A percentile compares a stretch with the other conserved stretches of the same genome.
Conservation (phyloP, 2,797 vertebrate genomes). For the Sylvilagus floridanus region DNA sequence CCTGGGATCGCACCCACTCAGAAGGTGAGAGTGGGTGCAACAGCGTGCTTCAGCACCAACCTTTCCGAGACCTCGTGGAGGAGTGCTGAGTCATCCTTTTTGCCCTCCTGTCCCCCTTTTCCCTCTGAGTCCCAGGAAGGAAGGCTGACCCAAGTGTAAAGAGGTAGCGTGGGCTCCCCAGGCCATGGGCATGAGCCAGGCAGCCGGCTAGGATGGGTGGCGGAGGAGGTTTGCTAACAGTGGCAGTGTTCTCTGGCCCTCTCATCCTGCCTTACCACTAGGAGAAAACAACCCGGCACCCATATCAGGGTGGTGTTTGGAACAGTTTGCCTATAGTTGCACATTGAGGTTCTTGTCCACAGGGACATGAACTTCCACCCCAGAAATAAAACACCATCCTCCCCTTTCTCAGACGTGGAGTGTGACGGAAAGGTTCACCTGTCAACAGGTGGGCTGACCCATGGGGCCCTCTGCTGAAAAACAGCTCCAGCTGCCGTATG, state of each 20-base stretch:
- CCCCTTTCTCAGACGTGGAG: not conserved
- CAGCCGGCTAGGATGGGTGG: not conserved
- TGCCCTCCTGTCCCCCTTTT: not conserved
- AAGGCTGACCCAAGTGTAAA: not conserved
- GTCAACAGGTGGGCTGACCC: not conserved
- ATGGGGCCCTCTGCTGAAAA: not conserved
- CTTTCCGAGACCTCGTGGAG: not conserved
- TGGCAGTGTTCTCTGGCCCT: not conserved
- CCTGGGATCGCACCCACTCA: not conserved
- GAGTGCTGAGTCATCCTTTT: not conserved
- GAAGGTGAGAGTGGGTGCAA: not conserved
- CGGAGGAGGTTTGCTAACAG: not conserved
- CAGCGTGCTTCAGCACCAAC: not conserved
- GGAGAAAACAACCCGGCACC: not conserved
- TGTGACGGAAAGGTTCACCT: not conserved
- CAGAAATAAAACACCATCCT: not conserved
- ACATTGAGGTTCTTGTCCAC: not conserved
- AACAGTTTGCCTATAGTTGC: not conserved
- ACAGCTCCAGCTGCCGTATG: fast-evolving
- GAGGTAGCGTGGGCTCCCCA: not conserved
- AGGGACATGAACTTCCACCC: not conserved
- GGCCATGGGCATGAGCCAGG: not conserved
- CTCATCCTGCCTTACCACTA: not conserved
- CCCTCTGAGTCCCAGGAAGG: not conserved
- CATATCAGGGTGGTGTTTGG: not conserved